phyloP scores from a whole-genome alignment of 2,888 invertebrate species.

The Platycheirus rosarum region DNA sequence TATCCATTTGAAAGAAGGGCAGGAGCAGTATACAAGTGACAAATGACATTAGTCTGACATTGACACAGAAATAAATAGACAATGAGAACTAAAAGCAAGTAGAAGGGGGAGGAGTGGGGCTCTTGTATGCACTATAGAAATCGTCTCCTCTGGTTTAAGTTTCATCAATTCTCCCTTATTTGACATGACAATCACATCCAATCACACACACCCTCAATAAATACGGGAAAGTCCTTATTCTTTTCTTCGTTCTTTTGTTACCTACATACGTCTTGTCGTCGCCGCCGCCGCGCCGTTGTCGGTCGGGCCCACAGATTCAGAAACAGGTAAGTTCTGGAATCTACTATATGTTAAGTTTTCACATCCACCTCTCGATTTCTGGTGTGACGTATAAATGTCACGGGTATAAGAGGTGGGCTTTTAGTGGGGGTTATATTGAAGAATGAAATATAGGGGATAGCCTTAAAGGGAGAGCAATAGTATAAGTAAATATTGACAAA shows the following conservation, averaged over 20 bases:
- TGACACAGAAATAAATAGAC: constrained; percentile 70
- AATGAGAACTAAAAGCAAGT: constrained; percentile 2
- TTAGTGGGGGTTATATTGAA: not conserved
- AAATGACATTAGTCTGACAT: constrained; percentile 73
- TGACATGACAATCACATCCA: constrained; percentile 74
- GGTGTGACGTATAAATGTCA: constrained; percentile 57
- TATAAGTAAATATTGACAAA: constrained; percentile 72
- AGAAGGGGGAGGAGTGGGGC: not conserved
- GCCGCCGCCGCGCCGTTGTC: not conserved
- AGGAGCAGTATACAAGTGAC: constrained; percentile 38
- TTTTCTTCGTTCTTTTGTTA: constrained; percentile 28
- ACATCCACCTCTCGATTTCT: constrained; percentile 14
- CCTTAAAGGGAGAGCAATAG: constrained; percentile 43
- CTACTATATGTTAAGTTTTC: too few relatives aligned
- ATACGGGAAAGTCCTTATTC: constrained; percentile 35
- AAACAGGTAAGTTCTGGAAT: constrained; percentile 59
- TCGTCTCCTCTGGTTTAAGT: constrained; percentile 55
- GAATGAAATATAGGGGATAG: constrained; percentile 19
- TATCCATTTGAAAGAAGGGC: constrained; percentile 12
- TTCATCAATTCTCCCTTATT: constrained; percentile 73
- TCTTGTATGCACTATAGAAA: constrained; percentile 56
- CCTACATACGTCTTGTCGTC: constrained; percentile 20
- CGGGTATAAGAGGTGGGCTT: constrained; percentile 14
- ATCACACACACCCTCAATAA: constrained; percentile 30
- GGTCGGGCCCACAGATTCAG: constrained; percentile 37